Percentiles rank a stretch among this genome's conserved stretches.
Conservation (phyloP, 1,140 invertebrate species). For the Eufriesea mexicana region DNA sequence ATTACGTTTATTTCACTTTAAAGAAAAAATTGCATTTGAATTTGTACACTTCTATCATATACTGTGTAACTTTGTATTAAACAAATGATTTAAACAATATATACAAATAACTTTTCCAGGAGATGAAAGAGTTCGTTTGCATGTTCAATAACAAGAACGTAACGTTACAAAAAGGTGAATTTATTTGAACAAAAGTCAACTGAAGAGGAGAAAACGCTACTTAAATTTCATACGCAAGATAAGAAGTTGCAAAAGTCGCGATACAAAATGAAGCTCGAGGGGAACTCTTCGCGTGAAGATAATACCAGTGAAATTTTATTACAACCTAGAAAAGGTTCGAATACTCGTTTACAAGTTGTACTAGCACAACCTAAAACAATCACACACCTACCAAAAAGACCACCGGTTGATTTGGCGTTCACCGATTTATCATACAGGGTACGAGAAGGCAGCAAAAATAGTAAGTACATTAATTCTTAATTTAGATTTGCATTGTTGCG, state of each 20-base stretch:
- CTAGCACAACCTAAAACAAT: conserved; percentile 89
- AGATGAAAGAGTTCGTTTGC: conserved; percentile 43
- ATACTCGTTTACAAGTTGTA: conserved; percentile 84
- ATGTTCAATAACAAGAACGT: background rate
- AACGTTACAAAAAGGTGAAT: background rate
- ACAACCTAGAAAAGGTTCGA: conserved; percentile 83
- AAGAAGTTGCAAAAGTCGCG: background rate
- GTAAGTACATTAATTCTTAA: conserved; percentile 85
- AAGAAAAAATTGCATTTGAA: background rate
- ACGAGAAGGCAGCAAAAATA: conserved; percentile 89
- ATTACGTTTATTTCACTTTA: background rate
- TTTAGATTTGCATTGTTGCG: background rate
- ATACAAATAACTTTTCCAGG: conserved; percentile 57
- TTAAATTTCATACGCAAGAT: background rate
- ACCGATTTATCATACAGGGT: conserved; percentile 92
- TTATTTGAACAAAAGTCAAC: conserved; percentile 16
- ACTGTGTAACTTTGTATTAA: conserved; percentile 1
- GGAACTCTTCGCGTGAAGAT: conserved; percentile 75
- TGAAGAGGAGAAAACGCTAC: background rate
- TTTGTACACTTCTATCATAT: background rate
- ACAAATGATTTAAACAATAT: background rate
- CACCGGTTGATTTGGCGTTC: conserved; percentile 94
- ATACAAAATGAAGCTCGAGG: conserved; percentile 78
- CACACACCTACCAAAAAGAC: conserved; percentile 91
- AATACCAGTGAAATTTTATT: conserved; percentile 78